Conservation (phyloP, 1,140 invertebrate genomes). For the Bathynomus jamesi region DNA sequence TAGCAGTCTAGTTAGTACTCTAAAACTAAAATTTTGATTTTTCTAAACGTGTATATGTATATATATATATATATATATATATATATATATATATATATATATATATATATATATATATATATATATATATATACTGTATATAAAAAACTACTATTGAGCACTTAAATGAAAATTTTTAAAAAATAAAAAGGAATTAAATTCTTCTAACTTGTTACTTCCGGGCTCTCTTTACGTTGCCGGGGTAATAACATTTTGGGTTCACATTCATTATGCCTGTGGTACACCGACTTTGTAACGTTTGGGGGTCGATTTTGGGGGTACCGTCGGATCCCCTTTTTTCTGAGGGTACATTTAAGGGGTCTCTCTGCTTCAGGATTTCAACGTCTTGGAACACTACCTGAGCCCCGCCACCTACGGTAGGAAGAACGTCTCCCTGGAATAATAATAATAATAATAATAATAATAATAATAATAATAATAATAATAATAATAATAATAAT, state of each 20-base stretch:
- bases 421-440: slow-evolving; percentile 73
- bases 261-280: not conserved
- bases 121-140: too few relatives aligned
- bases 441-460: slow-evolving; percentile 16
- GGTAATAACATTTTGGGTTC: not conserved
- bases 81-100: too few relatives aligned
- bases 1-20: too few relatives aligned
- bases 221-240: not conserved
- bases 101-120: too few relatives aligned
- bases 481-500: too few relatives aligned
- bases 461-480: not conserved
- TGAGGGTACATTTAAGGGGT: slow-evolving; percentile 48
- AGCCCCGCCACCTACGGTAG: slow-evolving; percentile 83
- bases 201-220: not conserved
- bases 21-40: too few relatives aligned
- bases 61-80: too few relatives aligned
- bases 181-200: too few relatives aligned
- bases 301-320: not conserved
- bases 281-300: not conserved
- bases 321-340: slow-evolving; percentile 23
- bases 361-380: slow-evolving; percentile 77
- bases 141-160: too few relatives aligned
- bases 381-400: slow-evolving; percentile 94
- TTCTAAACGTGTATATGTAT: too few relatives aligned
- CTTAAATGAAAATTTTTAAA: too few relatives aligned